These are phyloP conservation scores for Pantelozetes paolii DNA, from an alignment of 2,888 invertebrate species.

Conservation along the genomic window DNA sequence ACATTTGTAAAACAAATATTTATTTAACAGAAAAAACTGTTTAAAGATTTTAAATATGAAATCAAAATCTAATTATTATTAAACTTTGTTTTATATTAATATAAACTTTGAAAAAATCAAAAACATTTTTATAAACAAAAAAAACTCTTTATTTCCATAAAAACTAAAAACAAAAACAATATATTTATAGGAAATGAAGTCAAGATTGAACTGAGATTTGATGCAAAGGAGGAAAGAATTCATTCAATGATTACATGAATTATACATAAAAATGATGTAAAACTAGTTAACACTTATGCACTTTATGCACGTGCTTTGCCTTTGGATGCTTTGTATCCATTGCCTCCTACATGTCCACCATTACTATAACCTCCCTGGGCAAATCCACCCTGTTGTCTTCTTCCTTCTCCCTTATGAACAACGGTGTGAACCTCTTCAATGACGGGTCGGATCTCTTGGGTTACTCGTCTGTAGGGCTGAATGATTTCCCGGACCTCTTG, in stretches of 20 bases:
- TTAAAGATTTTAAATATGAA: too few species aligned
- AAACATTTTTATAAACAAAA: too few species aligned
- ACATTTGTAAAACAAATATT: too few species aligned
- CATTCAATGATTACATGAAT: not conserved
- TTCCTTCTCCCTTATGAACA: slow-evolving; percentile 39
- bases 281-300: not conserved
- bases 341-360: slow-evolving; percentile 7
- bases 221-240: not conserved
- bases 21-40: too few species aligned
- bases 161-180: not conserved
- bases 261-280: not conserved
- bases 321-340: not conserved
- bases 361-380: not conserved
- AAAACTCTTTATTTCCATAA: not conserved
- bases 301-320: slow-evolving; percentile 2
- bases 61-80: too few species aligned
- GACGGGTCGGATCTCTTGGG: slow-evolving; percentile 41
- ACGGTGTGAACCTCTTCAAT: slow-evolving; percentile 41
- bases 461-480: slow-evolving; percentile 39
- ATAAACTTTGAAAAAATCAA: too few species aligned
- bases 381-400: slow-evolving; percentile 11
- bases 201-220: not conserved
- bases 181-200: not conserved
- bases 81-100: too few species aligned
- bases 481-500: slow-evolving; percentile 42